Percentiles rank a stretch among this genome's conserved stretches.
phyloP scores from a whole-genome alignment of 2,113 vertebrate species.

The Nothoprocta pentlandii region DNA sequence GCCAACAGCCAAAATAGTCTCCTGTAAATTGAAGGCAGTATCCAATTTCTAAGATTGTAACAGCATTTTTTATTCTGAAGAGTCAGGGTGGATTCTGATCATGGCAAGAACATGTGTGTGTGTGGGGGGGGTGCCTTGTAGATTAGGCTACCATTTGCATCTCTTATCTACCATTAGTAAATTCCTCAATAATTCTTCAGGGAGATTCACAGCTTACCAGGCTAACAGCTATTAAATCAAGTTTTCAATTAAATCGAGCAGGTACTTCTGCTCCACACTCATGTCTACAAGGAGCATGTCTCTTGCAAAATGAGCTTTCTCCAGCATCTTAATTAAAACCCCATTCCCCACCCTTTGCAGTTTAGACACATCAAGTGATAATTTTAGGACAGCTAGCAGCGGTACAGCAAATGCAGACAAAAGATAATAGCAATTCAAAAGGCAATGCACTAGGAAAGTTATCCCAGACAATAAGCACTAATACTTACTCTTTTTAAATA shows the following conservation, averaged over 20 bases:
- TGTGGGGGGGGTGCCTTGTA: not conserved
- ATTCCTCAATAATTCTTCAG: not conserved
- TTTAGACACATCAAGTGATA: not conserved
- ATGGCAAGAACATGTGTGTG: not conserved
- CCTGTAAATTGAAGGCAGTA: rapidly evolving
- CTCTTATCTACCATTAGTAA: not conserved
- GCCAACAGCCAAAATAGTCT: not conserved
- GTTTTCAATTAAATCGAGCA: not conserved
- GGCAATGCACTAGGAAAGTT: not conserved
- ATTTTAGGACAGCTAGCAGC: not conserved
- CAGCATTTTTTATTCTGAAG: too few relatives aligned
- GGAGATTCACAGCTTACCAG: too few relatives aligned
- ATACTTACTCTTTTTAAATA: not conserved
- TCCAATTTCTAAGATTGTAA: not conserved
- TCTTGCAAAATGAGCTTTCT: not conserved
- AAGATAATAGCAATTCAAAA: not conserved
- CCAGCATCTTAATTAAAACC: not conserved
- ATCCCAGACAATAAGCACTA: not conserved
- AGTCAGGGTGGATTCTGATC: not conserved
- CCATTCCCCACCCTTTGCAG: not conserved
- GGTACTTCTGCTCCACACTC: not conserved
- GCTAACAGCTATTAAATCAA: not conserved
- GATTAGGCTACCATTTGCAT: too few relatives aligned
- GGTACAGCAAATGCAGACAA: not conserved
- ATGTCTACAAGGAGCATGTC: not conserved